Conservation (phyloP, 37 sponge, comb jelly and placozoan species). For the Diacarnus erythraeanus region DNA sequence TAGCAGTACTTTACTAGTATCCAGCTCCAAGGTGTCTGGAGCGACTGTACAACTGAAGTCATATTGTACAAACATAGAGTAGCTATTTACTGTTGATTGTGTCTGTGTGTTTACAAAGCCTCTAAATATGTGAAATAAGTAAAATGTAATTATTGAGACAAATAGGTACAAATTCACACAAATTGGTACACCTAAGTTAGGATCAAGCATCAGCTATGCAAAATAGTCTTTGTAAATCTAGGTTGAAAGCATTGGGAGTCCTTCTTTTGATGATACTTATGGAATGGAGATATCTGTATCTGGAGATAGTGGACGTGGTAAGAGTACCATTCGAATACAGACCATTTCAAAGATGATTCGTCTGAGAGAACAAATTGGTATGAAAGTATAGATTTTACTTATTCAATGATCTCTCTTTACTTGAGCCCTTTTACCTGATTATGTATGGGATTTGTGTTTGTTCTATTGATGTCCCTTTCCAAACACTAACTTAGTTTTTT, state of each 20-base stretch:
- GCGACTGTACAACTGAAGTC: too few relatives aligned
- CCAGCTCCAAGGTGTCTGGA: background rate
- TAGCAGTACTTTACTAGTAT: too few relatives aligned
- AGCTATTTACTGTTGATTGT: too few relatives aligned
- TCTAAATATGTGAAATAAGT: too few relatives aligned
- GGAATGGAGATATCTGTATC: background rate
- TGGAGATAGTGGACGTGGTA: background rate
- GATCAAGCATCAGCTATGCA: background rate
- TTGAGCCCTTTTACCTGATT: background rate
- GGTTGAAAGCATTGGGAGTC: conserved; percentile 6
- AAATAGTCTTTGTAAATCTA: background rate
- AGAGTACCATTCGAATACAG: background rate
- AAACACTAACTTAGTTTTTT: too few relatives aligned
- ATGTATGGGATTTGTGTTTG: too few relatives aligned
- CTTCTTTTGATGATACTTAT: background rate
- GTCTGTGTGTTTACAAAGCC: too few relatives aligned
- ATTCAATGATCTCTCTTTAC: background rate
- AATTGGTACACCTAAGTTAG: background rate
- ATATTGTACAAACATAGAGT: too few relatives aligned
- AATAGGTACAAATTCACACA: too few relatives aligned
- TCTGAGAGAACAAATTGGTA: background rate
- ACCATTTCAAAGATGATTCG: background rate
- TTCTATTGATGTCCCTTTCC: too few relatives aligned
- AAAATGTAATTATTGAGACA: too few relatives aligned
- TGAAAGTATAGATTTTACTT: too few relatives aligned